These are phyloP conservation scores for Poecilus cupreus DNA, from an alignment of 2,888 invertebrate species.

Conservation along the genomic window DNA sequence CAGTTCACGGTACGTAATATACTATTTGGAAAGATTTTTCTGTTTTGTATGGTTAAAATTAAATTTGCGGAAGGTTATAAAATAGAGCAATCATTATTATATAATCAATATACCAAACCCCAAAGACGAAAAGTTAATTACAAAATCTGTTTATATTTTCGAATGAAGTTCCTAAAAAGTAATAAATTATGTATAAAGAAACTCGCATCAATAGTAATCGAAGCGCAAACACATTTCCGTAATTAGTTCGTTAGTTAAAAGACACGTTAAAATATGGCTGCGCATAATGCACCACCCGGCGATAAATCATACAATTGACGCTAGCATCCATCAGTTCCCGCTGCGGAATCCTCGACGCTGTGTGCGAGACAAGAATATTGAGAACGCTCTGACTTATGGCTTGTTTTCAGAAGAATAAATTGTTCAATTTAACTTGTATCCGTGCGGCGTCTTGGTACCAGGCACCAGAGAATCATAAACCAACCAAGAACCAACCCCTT, in stretches of 20 bases:
- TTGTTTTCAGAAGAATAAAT: conserved; percentile 59
- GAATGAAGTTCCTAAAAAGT: no score
- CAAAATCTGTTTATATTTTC: no score
- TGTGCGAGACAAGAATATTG: conserved; percentile 54
- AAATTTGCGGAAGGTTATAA: no score
- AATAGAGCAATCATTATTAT: no score
- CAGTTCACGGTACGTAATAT: no score
- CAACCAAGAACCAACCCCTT: conserved; percentile 4
- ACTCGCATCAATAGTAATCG: neutral
- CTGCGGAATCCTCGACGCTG: conserved; percentile 7
- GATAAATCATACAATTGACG: conserved; percentile 32
- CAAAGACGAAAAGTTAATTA: no score
- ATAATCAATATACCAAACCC: no score
- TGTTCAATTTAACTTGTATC: conserved; percentile 59
- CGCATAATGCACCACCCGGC: neutral
- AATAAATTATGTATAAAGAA: neutral
- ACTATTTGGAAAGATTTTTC: no score
- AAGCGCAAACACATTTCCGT: conserved; percentile 6
- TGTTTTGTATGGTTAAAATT: no score
- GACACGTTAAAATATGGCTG: conserved; percentile 1
- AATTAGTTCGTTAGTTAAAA: conserved; percentile 20
- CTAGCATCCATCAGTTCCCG: neutral
- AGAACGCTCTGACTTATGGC: conserved; percentile 57
- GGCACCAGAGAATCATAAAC: conserved; percentile 58
- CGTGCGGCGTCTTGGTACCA: conserved; percentile 52